Percentiles rank a stretch among this genome's conserved stretches.
These are phyloP conservation scores for Phalanger gymnotis DNA, from an alignment of 2,797 vertebrate species.

Conservation along the genomic window DNA sequence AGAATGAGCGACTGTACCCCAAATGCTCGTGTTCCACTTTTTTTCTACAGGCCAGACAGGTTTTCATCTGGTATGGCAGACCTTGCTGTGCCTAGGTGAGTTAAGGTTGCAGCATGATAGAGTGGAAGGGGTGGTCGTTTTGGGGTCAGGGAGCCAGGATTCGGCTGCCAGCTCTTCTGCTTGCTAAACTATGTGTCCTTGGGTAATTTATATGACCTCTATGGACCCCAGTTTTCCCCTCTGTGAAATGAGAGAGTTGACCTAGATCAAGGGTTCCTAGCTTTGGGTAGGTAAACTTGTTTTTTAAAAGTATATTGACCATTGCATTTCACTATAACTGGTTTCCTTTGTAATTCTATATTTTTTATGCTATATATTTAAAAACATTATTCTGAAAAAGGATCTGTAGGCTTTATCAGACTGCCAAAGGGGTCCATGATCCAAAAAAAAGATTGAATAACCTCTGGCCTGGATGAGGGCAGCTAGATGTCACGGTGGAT, in stretches of 20 bases:
- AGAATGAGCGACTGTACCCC: background rate
- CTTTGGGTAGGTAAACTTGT: background rate
- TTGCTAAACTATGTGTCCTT: background rate
- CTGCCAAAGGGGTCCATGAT: background rate
- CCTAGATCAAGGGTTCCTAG: background rate
- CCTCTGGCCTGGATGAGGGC: background rate
- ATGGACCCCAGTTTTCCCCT: background rate
- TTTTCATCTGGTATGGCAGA: background rate
- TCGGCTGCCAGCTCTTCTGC: background rate
- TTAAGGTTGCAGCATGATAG: background rate
- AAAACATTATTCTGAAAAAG: background rate
- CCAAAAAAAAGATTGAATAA: background rate
- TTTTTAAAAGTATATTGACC: background rate
- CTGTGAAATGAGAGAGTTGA: background rate
- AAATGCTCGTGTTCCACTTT: fast-evolving
- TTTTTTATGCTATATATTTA: background rate
- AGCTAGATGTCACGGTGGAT: background rate
- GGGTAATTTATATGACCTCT: background rate
- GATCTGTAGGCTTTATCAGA: background rate
- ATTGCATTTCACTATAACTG: background rate
- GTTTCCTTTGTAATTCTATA: background rate
- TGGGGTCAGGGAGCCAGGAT: background rate
- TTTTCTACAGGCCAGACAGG: background rate
- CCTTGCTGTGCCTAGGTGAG: background rate
- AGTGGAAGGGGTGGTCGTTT: background rate